These are phyloP conservation scores for Trematocara unimaculatum DNA, from an alignment of 2,113 vertebrate genomes.

Conservation along the genomic window DNA sequence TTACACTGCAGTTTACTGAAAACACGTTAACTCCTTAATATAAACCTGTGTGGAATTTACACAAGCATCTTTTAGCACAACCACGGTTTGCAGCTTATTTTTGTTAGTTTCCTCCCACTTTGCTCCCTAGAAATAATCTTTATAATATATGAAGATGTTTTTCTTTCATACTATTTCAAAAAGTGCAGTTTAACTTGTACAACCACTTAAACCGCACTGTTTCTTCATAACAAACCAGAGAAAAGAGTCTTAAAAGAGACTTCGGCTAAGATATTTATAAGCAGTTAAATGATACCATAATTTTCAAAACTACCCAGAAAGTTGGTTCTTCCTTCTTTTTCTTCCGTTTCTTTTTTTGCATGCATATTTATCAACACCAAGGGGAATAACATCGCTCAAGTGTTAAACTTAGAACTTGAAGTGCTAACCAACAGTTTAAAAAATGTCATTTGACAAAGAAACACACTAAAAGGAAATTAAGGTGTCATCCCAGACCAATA, in stretches of 20 bases:
- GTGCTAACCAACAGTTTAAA: neutral
- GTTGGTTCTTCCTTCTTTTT: rapidly evolving
- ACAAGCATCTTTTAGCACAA: neutral
- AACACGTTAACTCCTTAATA: neutral
- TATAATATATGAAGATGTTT: neutral
- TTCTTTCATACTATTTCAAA: neutral
- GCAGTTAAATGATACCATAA: neutral
- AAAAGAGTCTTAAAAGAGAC: neutral
- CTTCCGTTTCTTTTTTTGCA: neutral
- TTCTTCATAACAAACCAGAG: rapidly evolving
- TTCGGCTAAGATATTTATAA: neutral
- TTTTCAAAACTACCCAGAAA: neutral
- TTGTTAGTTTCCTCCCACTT: neutral
- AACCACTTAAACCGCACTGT: rapidly evolving
- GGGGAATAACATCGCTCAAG: neutral
- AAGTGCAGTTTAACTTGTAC: rapidly evolving
- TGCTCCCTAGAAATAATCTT: neutral
- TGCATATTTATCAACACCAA: rapidly evolving
- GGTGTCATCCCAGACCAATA: neutral
- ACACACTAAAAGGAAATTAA: neutral
- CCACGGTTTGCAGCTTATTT: neutral
- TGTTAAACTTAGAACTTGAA: neutral
- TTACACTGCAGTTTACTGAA: neutral
- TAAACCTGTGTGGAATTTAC: neutral
- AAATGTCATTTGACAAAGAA: neutral